Evolutionary conservation across 2,113 vertebrate genomes (phyloP), one percentile per base, ranked within the genome.

Genomic region (Natator depressus): DNA sequence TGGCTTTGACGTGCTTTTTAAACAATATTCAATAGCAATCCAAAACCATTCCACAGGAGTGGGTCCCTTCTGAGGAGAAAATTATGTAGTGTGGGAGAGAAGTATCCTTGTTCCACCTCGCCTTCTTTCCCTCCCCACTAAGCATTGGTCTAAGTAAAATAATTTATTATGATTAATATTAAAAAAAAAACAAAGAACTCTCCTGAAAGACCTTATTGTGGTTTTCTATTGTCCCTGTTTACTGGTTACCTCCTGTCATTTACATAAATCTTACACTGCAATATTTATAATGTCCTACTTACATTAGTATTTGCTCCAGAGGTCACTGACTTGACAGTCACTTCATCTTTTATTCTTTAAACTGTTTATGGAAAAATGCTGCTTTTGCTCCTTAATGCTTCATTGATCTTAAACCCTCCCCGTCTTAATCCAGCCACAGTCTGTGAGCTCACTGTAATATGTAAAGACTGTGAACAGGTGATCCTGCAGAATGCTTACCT

Each of bases 341-440:
- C 85, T 92, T 93, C 88, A 95, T 96, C 90, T 84, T 59, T 88
- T 86, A 55, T 88, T 93, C 87, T 94, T 93, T 92, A 83, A 95
- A 84, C 57, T n/a, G 80, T 53, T 94, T 92, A 82, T 0, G 89
- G 84, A 49, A 95, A 90, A 93, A 72, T 85, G 55, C 47, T 86
- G 80, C 76, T 38, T 0, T 8, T 54, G 10, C 20, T 82, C 11
- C 69, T 90, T 72, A 72, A 72, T 72, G 65, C n/a, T 22, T 72
- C n/a, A 38, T 9, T 38, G n/a, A 42, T 81, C 86, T 82, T 93
- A 88, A 92, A 69, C 65, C 69, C 27, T 95, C 76, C 25, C 47
- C 59, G 89, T 42, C 72, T 89, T 84, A 87, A 62, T 88, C 72
- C 49, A 92, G 16, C 51, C 17, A 4, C 62, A 62, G 81, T 31